These are phyloP conservation scores for Pheosia gnoma DNA, from an alignment of 2,888 invertebrate species.

Conservation along the genomic window DNA sequence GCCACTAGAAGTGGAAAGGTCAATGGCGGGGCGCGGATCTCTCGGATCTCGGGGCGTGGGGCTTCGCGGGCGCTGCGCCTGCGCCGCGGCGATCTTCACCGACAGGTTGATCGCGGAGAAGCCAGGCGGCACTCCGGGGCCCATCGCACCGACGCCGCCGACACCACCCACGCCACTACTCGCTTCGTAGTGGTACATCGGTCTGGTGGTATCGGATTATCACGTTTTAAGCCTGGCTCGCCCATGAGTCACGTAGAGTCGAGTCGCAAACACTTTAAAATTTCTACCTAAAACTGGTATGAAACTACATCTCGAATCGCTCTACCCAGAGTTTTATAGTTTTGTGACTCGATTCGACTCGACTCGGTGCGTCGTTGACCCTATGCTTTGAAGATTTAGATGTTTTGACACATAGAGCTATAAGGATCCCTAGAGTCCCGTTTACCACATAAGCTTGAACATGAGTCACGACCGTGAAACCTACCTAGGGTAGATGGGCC, in stretches of 20 bases:
- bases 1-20: constrained; percentile 93
- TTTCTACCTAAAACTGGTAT: neutral
- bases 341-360: neutral
- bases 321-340: neutral
- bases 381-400: neutral
- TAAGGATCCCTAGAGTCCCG: constrained; percentile 53
- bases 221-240: constrained; percentile 31
- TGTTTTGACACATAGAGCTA: constrained; percentile 2
- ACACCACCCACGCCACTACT: constrained; percentile 81
- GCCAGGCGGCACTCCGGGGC: constrained; percentile 88
- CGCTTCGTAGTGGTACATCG: constrained; percentile 92
- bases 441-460: constrained; percentile 71
- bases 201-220: constrained; percentile 77
- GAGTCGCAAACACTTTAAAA: neutral
- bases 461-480: constrained; percentile 37
- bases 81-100: constrained; percentile 92
- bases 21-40: constrained; percentile 92
- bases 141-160: constrained; percentile 86
- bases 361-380: neutral
- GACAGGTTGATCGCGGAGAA: constrained; percentile 93
- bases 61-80: constrained; percentile 88
- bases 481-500: constrained; percentile 90
- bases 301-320: neutral
- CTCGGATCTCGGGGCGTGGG: constrained; percentile 91
- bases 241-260: neutral